Evolutionary conservation across 2,113 vertebrate species (phyloP).

Genomic region (Onychorhynchus coronatus): DNA sequence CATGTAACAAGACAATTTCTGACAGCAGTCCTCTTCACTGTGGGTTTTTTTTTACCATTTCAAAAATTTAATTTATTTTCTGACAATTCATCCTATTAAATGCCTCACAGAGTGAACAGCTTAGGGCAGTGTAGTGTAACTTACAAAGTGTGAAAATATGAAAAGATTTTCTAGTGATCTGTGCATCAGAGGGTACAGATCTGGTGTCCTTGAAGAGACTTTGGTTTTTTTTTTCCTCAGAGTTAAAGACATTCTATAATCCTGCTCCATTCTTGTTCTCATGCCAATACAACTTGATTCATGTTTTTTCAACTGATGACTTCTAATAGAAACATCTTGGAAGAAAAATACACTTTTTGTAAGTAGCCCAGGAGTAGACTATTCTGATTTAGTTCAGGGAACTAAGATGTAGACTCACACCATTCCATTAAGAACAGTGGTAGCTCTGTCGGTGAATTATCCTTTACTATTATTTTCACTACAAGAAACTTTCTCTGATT

Average conservation of each 20-base stretch:
- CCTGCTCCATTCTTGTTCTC: background rate
- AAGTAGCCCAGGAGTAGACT: background rate
- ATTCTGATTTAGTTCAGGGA: background rate
- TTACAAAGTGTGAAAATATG: background rate
- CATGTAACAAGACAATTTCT: background rate
- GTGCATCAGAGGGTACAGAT: background rate
- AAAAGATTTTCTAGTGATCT: background rate
- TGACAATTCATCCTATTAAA: background rate
- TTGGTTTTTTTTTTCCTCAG: accelerated
- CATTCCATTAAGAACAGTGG: background rate
- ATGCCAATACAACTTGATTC: background rate
- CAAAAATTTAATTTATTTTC: background rate
- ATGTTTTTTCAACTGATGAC: background rate
- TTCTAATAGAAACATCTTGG: background rate
- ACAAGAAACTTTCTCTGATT: background rate
- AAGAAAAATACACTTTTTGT: background rate
- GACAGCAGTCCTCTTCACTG: background rate
- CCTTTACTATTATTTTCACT: background rate
- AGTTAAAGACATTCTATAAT: background rate
- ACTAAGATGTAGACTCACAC: background rate
- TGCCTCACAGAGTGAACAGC: background rate
- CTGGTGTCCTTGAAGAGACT: background rate
- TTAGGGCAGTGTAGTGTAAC: background rate
- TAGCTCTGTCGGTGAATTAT: background rate
- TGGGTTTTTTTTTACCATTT: background rate